Evolutionary conservation across 2,888 invertebrate species (phyloP).

Genomic region (Lydus trimaculatus): DNA sequence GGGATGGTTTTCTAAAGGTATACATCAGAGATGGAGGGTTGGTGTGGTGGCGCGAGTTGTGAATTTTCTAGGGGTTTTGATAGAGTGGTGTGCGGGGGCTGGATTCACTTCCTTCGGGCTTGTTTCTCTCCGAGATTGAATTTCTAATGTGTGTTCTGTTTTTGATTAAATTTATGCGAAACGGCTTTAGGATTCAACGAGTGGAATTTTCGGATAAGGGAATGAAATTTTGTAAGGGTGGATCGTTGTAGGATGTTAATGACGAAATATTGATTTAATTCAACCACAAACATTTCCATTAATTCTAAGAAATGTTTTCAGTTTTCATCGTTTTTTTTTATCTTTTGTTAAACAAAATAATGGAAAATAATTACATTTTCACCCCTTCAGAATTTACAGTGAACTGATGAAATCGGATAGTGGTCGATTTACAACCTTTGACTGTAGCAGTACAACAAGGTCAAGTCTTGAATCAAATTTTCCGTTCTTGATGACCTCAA

Average conservation of each 20-base stretch:
- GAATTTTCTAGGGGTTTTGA: constrained; percentile 26
- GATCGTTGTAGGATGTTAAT: neutral
- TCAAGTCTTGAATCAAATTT: constrained; percentile 36
- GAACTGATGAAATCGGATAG: neutral
- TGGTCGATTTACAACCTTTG: neutral
- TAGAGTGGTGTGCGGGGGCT: constrained; percentile 35
- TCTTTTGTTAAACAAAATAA: no score
- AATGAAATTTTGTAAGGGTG: neutral
- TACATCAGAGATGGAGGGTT: constrained; percentile 22
- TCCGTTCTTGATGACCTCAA: constrained; percentile 36
- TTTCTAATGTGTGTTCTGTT: constrained; percentile 62
- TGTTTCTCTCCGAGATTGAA: constrained; percentile 61
- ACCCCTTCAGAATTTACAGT: neutral
- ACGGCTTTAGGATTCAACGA: constrained; percentile 5
- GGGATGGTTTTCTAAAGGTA: constrained; percentile 49
- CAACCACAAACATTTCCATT: neutral
- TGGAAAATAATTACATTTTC: neutral
- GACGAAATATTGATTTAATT: neutral
- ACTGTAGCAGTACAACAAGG: neutral
- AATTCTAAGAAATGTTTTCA: neutral
- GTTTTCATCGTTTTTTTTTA: no score
- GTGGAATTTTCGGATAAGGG: constrained; percentile 10
- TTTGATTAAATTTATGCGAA: constrained; percentile 60
- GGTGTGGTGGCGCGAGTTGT: constrained; percentile 28
- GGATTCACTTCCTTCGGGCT: constrained; percentile 58